A percentile compares a stretch with the other conserved stretches of the same genome.
Evolutionary conservation across 2,113 vertebrate species (phyloP).

Genomic region (Oceanodroma tethys): DNA sequence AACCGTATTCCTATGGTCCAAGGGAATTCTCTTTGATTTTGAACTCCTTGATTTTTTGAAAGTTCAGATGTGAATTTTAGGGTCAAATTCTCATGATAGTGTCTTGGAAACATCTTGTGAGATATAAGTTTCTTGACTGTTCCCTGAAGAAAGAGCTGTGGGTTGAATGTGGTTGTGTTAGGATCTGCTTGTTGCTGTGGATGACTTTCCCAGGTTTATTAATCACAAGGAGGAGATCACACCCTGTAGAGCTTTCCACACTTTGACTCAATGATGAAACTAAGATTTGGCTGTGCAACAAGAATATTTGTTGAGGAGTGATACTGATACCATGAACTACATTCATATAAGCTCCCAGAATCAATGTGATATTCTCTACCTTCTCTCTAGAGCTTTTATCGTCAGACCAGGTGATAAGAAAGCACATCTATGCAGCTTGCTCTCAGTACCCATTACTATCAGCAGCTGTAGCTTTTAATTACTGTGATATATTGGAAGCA

Average conservation of each 20-base stretch:
- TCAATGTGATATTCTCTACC: accelerated
- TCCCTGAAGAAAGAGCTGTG: background rate
- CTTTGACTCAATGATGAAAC: background rate
- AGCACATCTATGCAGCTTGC: background rate
- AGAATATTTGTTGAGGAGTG: background rate
- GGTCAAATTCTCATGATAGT: background rate
- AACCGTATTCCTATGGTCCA: background rate
- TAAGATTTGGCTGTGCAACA: background rate
- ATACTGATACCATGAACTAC: background rate
- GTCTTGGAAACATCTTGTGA: background rate
- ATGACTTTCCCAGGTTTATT: background rate
- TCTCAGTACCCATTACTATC: background rate
- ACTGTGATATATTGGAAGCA: background rate
- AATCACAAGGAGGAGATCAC: background rate
- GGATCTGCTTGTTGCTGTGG: background rate
- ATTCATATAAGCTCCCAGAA: background rate
- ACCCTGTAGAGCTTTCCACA: background rate
- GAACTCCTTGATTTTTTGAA: background rate
- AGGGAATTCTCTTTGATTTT: background rate
- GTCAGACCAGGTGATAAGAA: background rate
- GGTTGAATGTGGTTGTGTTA: background rate
- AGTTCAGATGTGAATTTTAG: background rate
- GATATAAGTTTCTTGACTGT: background rate
- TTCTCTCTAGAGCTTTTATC: background rate
- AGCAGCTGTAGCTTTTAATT: background rate